phyloP scores from a whole-genome alignment of 2,888 invertebrate genomes.

The Tetheella fluctuosa region DNA sequence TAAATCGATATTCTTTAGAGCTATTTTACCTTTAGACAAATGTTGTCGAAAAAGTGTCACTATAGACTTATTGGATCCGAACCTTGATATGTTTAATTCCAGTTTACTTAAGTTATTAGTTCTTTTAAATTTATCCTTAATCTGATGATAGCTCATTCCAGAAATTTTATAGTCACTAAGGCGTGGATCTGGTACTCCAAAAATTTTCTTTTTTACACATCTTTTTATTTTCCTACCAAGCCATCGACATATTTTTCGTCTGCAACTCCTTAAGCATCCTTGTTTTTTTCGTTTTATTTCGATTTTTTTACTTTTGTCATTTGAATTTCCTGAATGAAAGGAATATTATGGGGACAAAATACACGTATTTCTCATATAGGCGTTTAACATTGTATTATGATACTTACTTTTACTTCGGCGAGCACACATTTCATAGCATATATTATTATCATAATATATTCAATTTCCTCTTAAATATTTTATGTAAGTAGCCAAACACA shows the following conservation, averaged over 20 bases:
- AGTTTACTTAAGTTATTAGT: constrained; percentile 9
- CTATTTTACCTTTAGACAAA: constrained; percentile 6
- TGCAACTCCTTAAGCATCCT: constrained; percentile 29
- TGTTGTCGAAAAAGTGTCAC: constrained; percentile 39
- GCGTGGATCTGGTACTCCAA: constrained; percentile 37
- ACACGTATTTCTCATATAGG: background rate
- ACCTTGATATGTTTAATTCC: background rate
- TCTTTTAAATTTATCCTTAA: constrained; percentile 37
- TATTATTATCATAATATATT: background rate
- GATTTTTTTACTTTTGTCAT: constrained; percentile 17
- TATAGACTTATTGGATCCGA: constrained; percentile 10
- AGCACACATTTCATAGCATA: constrained; percentile 30
- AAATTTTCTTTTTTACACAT: constrained; percentile 40
- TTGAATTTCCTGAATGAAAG: constrained; percentile 31
- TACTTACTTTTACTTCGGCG: constrained; percentile 39
- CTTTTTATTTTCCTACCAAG: constrained; percentile 37
- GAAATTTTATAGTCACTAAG: constrained; percentile 41
- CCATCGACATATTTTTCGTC: constrained; percentile 36
- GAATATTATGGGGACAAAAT: constrained; percentile 23
- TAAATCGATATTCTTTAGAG: constrained; percentile 38
- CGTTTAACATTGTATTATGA: background rate
- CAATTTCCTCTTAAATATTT: constrained; percentile 3
- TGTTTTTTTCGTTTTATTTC: constrained; percentile 28
- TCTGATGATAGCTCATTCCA: constrained; percentile 36
- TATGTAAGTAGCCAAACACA: background rate